Base-by-base conservation (phyloP, 2,888 invertebrate species). In the Eupelmus urozonus region DNA sequence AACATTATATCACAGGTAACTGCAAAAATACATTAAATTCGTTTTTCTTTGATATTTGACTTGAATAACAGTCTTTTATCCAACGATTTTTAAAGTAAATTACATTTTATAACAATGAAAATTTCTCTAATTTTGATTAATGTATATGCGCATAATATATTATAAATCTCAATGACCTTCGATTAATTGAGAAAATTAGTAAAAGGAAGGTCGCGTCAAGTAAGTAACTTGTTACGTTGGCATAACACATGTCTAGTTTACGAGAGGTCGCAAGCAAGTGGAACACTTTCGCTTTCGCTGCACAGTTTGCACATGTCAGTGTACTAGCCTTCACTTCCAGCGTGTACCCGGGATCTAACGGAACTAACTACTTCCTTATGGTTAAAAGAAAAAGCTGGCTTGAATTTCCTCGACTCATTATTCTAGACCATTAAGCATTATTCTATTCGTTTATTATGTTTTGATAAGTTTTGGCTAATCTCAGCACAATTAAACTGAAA, bases 231-330 rank as follows among this genome's bases (percentile, higher is more conserved):
- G 67, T 76, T 77, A 77, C 66, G 73, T 23, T 65, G 42, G 40
- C 23, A 45, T 72, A 67, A 72, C 67, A 75, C 59, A 57, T 62
- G 40, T 34, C 23, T 59, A 59, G 40, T 45, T 59, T 69, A 59
- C 45, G 65, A 65, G 67, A 75, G 63, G 69, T 78, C 60, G 57
- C 55, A 23, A 83, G 82, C 82, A 85, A 85, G 84, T 85, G 81
- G 84, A 87, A 86, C 85, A 86, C 88, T 88, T 87, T 88, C 87
- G 85, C 87, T 88, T 87, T 87, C 84, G 74, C 82, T 20, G 4
- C 76, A 67, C 75, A 78, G 70, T 34, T 66, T 77, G 75, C 60
- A 45, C 79, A 53, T 55, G 75, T 59, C 34, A 2, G 13, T 45
- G n/a, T 23, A 55, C 55, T 4, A 7, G 53, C 5, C 53, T 20